phyloP scores from a whole-genome alignment of 1,140 invertebrate species.

The Drosophila kanapiae region DNA sequence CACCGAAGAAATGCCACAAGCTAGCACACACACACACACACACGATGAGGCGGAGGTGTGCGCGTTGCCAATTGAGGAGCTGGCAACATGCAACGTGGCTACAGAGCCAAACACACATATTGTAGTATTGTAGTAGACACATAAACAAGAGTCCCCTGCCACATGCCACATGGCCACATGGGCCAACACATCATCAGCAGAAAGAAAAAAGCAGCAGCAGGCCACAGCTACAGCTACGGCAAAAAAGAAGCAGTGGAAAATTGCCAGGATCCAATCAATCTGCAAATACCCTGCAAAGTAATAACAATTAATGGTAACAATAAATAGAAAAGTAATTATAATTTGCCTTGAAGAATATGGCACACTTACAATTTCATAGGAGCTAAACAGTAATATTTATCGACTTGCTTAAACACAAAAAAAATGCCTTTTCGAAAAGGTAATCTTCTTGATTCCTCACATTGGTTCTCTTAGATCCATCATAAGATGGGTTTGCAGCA shows the following conservation, averaged over 20 bases:
- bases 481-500: not conserved
- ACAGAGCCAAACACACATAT: not conserved
- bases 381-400: not conserved
- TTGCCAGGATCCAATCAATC: not conserved
- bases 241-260: not conserved
- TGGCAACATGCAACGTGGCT: slow-evolving; percentile 22
- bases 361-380: not conserved
- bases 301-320: not conserved
- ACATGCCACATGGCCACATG: slow-evolving; percentile 43
- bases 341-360: not conserved
- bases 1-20: slow-evolving; percentile 44
- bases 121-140: slow-evolving; percentile 27
- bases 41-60: not conserved
- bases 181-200: slow-evolving; percentile 34
- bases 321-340: not conserved
- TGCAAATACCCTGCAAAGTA: not conserved
- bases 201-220: slow-evolving; percentile 1
- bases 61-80: slow-evolving; percentile 24
- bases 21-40: slow-evolving; percentile 12
- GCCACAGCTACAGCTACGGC: not conserved
- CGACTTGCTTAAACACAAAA: no score
- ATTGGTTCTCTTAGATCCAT: not conserved
- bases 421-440: no score
- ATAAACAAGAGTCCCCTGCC: slow-evolving; percentile 38
- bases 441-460: not conserved